Evolutionary conservation across 2,797 vertebrate genomes (phyloP).

Genomic region (Echiichthys vipera): DNA sequence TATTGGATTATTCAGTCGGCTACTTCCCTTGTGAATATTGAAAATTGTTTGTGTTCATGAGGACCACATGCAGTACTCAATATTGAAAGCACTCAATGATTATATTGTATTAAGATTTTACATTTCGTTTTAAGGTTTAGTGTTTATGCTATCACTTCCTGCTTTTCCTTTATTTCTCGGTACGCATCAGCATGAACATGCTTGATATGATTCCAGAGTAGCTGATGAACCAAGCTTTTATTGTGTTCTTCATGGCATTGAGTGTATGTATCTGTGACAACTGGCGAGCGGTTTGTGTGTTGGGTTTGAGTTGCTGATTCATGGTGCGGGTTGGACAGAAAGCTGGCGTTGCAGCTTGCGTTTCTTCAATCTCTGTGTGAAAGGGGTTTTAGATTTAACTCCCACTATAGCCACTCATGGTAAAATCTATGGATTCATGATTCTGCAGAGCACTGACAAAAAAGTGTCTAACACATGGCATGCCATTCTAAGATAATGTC

Average conservation of each 20-base stretch:
- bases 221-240: neutral
- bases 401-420: neutral
- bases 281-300: too few species aligned
- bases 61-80: neutral
- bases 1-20: neutral
- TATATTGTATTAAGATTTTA: neutral
- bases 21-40: neutral
- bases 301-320: too few species aligned
- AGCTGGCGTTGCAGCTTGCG: too few species aligned
- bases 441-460: neutral
- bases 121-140: slow-evolving; percentile 3
- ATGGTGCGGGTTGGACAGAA: too few species aligned
- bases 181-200: slow-evolving; percentile 1
- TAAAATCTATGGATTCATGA: neutral
- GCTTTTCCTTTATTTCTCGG: neutral
- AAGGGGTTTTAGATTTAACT: slow-evolving; percentile 5
- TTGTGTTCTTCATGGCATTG: neutral
- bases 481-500: neutral
- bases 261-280: neutral
- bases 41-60: neutral
- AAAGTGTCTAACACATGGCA: neutral
- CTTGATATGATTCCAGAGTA: slow-evolving; percentile 15
- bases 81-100: neutral
- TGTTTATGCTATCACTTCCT: slow-evolving; percentile 8
- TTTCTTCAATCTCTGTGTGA: too few species aligned